Base-by-base conservation (phyloP, 2,797 vertebrate genomes). In the Kryptolebias ocellatus region DNA sequence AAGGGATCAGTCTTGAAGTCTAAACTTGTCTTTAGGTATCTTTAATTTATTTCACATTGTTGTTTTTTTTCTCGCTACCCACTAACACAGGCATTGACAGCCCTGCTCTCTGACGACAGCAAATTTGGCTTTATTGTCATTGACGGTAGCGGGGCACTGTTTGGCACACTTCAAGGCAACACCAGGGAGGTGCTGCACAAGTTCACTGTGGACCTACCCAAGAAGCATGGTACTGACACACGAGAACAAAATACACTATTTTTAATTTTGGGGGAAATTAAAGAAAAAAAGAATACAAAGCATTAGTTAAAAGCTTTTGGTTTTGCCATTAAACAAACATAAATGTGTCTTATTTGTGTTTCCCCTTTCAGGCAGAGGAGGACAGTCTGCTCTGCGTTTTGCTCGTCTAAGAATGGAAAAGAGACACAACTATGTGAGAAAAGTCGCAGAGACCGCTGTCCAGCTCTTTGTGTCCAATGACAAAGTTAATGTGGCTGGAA, bases 51-150 rank as follows among this genome's bases (percentile, higher is more conserved):
- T 49, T 60, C 60, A 69, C 47, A 4, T 65, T 70, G 2, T 76
- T 18, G 49, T 70, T 2, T 51, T 29, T 47, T 49, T 7, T 1
- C 3, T 63, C 60, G 65, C 70, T 67, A 46, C 15, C 39, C 5
- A 0, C 27, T 2, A 28, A 76, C 53, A 28, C 83, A 99, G 98
- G 98, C 97, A 87, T 94, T 99, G 80, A 99, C 97, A 31, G 98
- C 97, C 31, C 92, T 99, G 77, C 95, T 99, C 72, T 98, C 97
- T 1, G 98, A 99, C 0, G 97, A 99, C 93, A 98, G 98, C 91
- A 99, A 99, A 88, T 99, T 99, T 92, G 98, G 98, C 86, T 99
- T 99, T 81, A 99, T 99, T 76, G 98, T 99, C 89, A 99, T 99
- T 87, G 98, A 98, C 60, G 98, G 98, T 51, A 98, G 97, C 15